A percentile compares a stretch with the other conserved stretches of the same genome.
phyloP scores from a whole-genome alignment of 2,113 vertebrate genomes.

The Sebastes fasciatus region DNA sequence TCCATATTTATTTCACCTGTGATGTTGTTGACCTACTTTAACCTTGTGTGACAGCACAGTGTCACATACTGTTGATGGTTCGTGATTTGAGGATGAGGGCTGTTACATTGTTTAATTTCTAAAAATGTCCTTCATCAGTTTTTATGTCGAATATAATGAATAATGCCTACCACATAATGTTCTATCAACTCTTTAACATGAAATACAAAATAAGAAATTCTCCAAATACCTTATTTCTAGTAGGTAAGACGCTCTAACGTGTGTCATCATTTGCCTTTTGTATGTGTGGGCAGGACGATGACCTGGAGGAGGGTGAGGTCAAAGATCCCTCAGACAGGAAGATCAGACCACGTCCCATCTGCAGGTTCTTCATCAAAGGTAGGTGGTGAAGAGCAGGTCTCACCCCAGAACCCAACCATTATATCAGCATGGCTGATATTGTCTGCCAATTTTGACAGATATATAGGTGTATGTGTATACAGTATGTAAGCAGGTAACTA shows the following conservation, averaged over 20 bases:
- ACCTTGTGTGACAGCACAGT: not conserved
- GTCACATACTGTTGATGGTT: not conserved
- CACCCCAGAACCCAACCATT: not conserved
- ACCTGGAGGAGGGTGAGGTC: constrained; percentile 97
- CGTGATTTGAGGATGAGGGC: not conserved
- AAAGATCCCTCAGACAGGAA: constrained; percentile 98
- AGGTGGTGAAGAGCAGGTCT: constrained; percentile 13
- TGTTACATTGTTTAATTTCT: not conserved
- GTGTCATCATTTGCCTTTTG: not conserved
- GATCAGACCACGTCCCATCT: constrained; percentile 94
- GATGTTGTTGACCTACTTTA: not conserved
- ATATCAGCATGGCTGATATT: not conserved
- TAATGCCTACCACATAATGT: not conserved
- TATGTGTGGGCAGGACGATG: constrained; percentile 89
- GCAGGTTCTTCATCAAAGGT: constrained; percentile 99
- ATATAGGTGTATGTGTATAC: not conserved
- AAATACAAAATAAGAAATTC: not conserved
- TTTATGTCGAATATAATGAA: not conserved
- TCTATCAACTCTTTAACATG: not conserved
- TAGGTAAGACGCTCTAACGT: not conserved
- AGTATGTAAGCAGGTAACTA: not conserved
- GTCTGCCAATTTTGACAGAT: not conserved
- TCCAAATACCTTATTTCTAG: not conserved
- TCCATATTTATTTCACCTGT: not conserved
- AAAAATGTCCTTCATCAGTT: not conserved